phyloP scores from a whole-genome alignment of 2,888 invertebrate species.

The Orthosia gothica region DNA sequence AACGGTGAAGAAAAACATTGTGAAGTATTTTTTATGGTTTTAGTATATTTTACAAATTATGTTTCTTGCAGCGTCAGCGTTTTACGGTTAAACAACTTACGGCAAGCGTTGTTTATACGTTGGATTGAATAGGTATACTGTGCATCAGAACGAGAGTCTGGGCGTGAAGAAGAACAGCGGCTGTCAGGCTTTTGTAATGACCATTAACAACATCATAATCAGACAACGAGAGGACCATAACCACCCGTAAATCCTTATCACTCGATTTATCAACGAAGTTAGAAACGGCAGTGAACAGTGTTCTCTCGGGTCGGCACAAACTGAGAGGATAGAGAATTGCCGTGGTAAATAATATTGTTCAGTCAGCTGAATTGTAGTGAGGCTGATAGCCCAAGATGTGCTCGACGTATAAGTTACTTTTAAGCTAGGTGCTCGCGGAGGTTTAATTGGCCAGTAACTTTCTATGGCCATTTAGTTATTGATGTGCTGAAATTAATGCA shows the following conservation, averaged over 20 bases:
- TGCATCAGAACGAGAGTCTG: no score
- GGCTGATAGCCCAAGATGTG: not conserved
- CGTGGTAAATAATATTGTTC: not conserved
- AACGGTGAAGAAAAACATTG: no score
- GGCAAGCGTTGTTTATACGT: conserved; percentile 82
- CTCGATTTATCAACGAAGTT: not conserved
- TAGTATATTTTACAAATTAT: not conserved
- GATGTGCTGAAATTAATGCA: not conserved
- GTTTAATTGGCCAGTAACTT: not conserved
- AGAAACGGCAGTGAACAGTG: no score
- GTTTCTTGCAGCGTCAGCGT: conserved; percentile 64
- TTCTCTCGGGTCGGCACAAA: not conserved
- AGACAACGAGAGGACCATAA: conserved; percentile 54
- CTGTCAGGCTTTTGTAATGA: no score
- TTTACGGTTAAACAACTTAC: conserved; percentile 77
- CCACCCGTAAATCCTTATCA: conserved; percentile 66
- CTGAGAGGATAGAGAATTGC: not conserved
- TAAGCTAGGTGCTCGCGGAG: not conserved
- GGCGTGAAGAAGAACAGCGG: no score
- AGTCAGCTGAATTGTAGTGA: not conserved
- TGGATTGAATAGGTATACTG: no score
- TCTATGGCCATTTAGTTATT: not conserved
- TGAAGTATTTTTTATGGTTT: no score
- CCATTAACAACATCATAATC: no score
- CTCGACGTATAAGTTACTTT: not conserved